A percentile compares a stretch with the other conserved stretches of the same genome.
phyloP scores from a whole-genome alignment of 1,140 invertebrate species.

The Cydia strobilella region DNA sequence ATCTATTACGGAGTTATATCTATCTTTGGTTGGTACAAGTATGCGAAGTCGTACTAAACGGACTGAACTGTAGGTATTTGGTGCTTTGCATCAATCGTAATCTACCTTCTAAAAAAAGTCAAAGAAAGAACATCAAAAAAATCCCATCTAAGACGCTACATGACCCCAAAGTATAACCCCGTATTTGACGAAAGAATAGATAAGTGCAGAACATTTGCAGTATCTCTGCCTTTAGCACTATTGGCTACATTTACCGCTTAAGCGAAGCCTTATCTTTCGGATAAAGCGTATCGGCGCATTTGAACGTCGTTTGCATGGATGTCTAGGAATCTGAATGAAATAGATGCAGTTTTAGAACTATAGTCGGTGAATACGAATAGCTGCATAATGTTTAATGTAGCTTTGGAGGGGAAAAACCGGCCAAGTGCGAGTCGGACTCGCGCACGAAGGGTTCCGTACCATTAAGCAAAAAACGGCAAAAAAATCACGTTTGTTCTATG shows the following conservation, averaged over 20 bases:
- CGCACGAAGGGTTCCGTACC: too few relatives aligned
- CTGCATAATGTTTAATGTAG: not conserved
- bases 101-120: too few relatives aligned
- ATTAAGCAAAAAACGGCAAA: too few relatives aligned
- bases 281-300: slow-evolving; percentile 12
- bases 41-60: too few relatives aligned
- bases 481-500: too few relatives aligned
- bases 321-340: slow-evolving; percentile 1
- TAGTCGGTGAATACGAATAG: not conserved
- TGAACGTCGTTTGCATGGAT: slow-evolving; percentile 8
- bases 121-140: too few relatives aligned
- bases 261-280: not conserved
- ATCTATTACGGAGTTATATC: too few relatives aligned
- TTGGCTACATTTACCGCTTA: slow-evolving; percentile 9
- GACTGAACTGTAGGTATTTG: too few relatives aligned
- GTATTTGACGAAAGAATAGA: not conserved
- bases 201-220: slow-evolving; percentile 6
- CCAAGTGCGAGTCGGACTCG: too few relatives aligned
- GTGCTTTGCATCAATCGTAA: too few relatives aligned
- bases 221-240: not conserved
- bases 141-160: not conserved
- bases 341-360: not conserved
- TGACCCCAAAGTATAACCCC: not conserved
- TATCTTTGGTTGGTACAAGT: too few relatives aligned
- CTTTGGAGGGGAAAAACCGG: too few relatives aligned